phyloP scores from a whole-genome alignment of 2,888 invertebrate species.

The Schizotus pectinicornis region DNA sequence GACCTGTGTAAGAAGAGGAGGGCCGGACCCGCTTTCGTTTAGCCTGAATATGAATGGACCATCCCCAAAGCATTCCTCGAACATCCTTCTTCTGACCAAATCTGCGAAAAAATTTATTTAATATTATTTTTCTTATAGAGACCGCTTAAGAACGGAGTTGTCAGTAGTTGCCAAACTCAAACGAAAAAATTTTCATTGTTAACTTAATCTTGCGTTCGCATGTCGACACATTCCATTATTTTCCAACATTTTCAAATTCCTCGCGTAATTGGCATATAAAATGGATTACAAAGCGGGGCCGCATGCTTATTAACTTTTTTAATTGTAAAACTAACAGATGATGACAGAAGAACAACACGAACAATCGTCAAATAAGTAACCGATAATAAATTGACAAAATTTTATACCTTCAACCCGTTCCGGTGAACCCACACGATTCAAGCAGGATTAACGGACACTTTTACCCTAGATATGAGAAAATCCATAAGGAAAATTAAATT shows the following conservation, averaged over 20 bases:
- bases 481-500: slow-evolving; percentile 38
- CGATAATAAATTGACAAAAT: neutral
- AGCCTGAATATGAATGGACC: slow-evolving; percentile 77
- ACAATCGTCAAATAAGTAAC: neutral
- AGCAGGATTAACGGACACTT: slow-evolving; percentile 1
- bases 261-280: too few relatives aligned
- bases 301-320: too few relatives aligned
- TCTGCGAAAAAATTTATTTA: neutral
- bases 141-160: too few relatives aligned
- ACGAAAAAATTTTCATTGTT: too few relatives aligned
- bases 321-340: neutral
- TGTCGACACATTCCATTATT: too few relatives aligned
- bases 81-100: slow-evolving; percentile 49
- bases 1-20: slow-evolving; percentile 77
- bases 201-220: too few relatives aligned
- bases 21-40: slow-evolving; percentile 77
- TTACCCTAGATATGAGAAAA: slow-evolving; percentile 24
- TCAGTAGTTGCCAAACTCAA: too few relatives aligned
- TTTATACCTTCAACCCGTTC: neutral
- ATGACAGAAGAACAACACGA: neutral
- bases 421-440: too few relatives aligned
- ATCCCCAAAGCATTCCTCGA: slow-evolving; percentile 62
- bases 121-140: too few relatives aligned
- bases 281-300: too few relatives aligned
- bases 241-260: too few relatives aligned